Evolutionary conservation across 2,888 invertebrate species (phyloP).

Genomic region (Nomada fucata): DNA sequence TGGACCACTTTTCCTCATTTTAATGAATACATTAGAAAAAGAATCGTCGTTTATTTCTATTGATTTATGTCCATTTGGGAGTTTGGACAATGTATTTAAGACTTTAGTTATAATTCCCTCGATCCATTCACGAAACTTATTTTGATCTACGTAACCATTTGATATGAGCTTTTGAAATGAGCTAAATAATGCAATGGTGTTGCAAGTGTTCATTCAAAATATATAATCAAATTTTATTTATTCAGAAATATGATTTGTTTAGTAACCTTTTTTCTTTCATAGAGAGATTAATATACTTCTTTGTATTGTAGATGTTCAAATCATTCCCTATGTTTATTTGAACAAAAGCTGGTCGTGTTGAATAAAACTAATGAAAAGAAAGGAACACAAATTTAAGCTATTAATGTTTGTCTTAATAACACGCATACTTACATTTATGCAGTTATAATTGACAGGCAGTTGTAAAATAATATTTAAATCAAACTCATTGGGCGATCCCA

Average conservation of each 20-base stretch:
- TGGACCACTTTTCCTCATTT: constrained; percentile 85
- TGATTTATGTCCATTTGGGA: not conserved
- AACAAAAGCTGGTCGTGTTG: constrained; percentile 14
- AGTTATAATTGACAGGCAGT: constrained; percentile 84
- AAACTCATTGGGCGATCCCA: constrained; percentile 87
- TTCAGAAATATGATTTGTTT: not conserved
- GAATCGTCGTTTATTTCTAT: constrained; percentile 45
- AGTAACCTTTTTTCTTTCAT: not conserved
- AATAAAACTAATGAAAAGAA: constrained; percentile 28
- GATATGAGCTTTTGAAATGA: constrained; percentile 84
- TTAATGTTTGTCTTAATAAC: not conserved
- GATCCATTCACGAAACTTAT: constrained; percentile 86
- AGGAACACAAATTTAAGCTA: constrained; percentile 3
- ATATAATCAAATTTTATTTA: not conserved
- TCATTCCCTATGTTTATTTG: not conserved
- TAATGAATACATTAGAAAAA: constrained; percentile 74
- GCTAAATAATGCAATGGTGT: constrained; percentile 72
- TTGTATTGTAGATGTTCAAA: rapidly evolving
- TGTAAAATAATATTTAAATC: constrained; percentile 87
- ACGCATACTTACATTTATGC: constrained; percentile 74
- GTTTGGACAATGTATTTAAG: constrained; percentile 64
- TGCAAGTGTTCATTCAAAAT: not conserved
- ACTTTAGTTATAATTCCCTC: constrained; percentile 85
- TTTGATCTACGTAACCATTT: constrained; percentile 84
- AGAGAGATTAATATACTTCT: not conserved